phyloP scores from a whole-genome alignment of 2,888 invertebrate species.

The Hirtodrosophila alboralis region DNA sequence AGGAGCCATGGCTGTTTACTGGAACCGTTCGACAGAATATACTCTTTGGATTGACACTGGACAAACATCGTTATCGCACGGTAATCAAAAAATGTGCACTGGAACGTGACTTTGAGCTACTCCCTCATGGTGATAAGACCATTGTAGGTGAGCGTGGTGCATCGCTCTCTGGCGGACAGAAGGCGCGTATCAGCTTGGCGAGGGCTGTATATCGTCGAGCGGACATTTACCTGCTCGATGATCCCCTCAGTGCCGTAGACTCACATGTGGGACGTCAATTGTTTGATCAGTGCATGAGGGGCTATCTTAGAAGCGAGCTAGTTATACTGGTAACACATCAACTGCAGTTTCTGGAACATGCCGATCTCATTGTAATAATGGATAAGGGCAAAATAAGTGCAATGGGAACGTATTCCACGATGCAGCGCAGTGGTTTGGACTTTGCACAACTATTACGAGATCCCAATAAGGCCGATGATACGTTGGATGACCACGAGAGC shows the following conservation, averaged over 20 bases:
- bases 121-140: conserved; percentile 87
- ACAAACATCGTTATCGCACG: conserved; percentile 86
- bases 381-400: conserved; percentile 83
- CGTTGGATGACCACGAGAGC: conserved; percentile 62
- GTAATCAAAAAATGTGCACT: conserved; percentile 85
- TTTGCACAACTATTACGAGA: conserved; percentile 89
- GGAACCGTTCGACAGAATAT: conserved; percentile 87
- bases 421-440: conserved; percentile 89
- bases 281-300: conserved; percentile 87
- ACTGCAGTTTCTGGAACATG: conserved; percentile 89
- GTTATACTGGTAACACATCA: conserved; percentile 93
- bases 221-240: conserved; percentile 94
- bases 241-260: conserved; percentile 96
- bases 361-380: conserved; percentile 85
- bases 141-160: conserved; percentile 92
- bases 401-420: conserved; percentile 88
- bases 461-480: conserved; percentile 83
- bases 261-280: conserved; percentile 94
- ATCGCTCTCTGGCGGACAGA: conserved; percentile 93
- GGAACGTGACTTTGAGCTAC: conserved; percentile 85
- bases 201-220: conserved; percentile 93
- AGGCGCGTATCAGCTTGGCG: conserved; percentile 94
- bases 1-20: conserved; percentile 93
- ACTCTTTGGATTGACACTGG: conserved; percentile 86
- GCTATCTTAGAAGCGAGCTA: conserved; percentile 87